A percentile compares a stretch with the other conserved stretches of the same genome.
Conservation (phyloP, 2,888 invertebrate species). For the Clusia tigrina region DNA sequence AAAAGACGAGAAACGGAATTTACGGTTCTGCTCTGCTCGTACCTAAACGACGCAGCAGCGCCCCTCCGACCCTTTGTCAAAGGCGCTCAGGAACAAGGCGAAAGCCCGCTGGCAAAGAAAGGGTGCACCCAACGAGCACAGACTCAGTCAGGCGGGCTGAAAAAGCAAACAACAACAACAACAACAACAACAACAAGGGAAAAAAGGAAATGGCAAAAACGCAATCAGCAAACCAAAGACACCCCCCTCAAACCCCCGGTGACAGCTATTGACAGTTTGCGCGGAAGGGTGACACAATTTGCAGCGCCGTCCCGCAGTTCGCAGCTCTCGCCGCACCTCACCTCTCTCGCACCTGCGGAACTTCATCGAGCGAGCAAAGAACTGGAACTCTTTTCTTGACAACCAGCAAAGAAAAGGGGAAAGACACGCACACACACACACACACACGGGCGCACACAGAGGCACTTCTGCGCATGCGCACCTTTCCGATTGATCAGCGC, state of each 20-base stretch:
- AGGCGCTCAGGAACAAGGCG: too few relatives aligned
- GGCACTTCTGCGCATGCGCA: conserved; percentile 13
- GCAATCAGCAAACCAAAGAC: conserved; percentile 22
- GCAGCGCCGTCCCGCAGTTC: too few relatives aligned
- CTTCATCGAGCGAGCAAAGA: too few relatives aligned
- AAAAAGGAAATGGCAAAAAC: conserved; percentile 12
- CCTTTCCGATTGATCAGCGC: conserved; percentile 1
- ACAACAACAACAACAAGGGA: conserved; percentile 22
- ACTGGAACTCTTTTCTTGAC: too few relatives aligned
- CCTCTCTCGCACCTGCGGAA: too few relatives aligned
- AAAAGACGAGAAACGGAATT: conserved; percentile 41
- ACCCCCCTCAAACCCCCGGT: neutral
- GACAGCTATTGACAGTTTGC: conserved; percentile 11
- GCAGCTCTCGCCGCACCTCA: conserved; percentile 1
- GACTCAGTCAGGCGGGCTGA: too few relatives aligned
- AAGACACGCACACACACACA: too few relatives aligned
- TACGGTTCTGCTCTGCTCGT: neutral
- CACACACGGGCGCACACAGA: too few relatives aligned
- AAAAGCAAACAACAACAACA: neutral
- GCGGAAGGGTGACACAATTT: conserved; percentile 11
- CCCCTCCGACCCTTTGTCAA: conserved; percentile 1
- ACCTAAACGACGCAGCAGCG: neutral
- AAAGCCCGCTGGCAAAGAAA: neutral
- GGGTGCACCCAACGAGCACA: too few relatives aligned
- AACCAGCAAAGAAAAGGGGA: too few relatives aligned